Conservation (phyloP, 2,113 vertebrate species). For the Elgaria multicarinata region DNA sequence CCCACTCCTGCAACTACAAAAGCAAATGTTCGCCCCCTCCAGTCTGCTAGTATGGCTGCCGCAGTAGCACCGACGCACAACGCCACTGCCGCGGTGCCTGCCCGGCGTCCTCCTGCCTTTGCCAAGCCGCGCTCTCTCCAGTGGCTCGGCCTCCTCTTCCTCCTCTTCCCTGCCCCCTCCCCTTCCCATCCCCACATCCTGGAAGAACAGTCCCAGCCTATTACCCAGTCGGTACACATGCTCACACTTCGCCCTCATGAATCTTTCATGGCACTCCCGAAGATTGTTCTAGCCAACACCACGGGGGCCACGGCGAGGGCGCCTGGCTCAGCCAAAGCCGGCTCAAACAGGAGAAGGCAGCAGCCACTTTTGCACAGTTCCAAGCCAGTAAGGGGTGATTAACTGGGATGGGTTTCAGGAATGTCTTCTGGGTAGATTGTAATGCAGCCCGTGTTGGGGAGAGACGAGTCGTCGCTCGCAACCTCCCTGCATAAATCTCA, state of each 20-base stretch:
- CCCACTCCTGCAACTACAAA: neutral
- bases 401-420: neutral
- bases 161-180: neutral
- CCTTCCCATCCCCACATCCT: neutral
- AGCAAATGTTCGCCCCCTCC: neutral
- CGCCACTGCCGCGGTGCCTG: neutral
- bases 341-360: slow-evolving; percentile 9
- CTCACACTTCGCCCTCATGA: slow-evolving; percentile 27
- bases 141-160: neutral
- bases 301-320: neutral
- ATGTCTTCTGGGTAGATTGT: neutral
- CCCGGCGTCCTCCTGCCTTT: neutral
- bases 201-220: slow-evolving; percentile 25
- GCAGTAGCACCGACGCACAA: neutral
- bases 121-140: neutral
- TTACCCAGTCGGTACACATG: slow-evolving; percentile 15
- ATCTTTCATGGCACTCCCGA: slow-evolving; percentile 31
- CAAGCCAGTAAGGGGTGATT: neutral
- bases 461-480: neutral
- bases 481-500: neutral
- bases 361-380: neutral
- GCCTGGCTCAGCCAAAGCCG: slow-evolving; percentile 2
- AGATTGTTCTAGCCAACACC: slow-evolving; percentile 19
- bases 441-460: neutral
- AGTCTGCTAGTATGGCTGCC: neutral